These are phyloP conservation scores for Caenorhabditis remanei DNA, from an alignment of 1,140 invertebrate genomes.

Conservation along the genomic window DNA sequence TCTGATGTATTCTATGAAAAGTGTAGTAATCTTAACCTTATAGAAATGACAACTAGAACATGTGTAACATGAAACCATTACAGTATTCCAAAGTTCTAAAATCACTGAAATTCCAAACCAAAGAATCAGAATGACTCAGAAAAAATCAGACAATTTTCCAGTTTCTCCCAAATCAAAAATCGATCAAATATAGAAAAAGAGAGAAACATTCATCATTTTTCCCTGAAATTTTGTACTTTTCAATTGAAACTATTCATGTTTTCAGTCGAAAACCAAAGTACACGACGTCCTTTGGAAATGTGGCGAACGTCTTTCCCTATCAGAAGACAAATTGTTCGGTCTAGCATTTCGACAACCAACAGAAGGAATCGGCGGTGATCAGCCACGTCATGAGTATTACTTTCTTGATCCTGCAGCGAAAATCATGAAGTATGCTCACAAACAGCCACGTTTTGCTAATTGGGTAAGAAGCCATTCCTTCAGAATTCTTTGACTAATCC, in stretches of 20 bases:
- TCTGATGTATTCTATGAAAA: conserved; percentile 25
- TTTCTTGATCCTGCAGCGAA: conserved; percentile 94
- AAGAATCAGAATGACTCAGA: not conserved
- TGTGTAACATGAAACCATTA: not conserved
- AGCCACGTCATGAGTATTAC: conserved; percentile 85
- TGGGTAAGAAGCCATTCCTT: conserved; percentile 83
- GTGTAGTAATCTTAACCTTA: conserved; percentile 25
- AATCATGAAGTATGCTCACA: conserved; percentile 93
- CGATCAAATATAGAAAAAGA: too few relatives aligned
- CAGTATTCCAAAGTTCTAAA: conserved; percentile 68
- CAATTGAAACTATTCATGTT: too few relatives aligned
- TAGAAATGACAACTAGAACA: conserved; percentile 26
- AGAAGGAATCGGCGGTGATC: conserved; percentile 64
- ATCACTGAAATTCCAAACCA: not conserved
- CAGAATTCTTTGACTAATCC: conserved; percentile 5
- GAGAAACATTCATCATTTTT: too few relatives aligned
- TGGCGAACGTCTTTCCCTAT: conserved; percentile 86
- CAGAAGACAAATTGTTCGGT: conserved; percentile 87
- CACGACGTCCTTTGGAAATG: conserved; percentile 87
- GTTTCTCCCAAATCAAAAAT: too few relatives aligned
- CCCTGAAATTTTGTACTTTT: too few relatives aligned
- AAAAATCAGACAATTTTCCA: not conserved
- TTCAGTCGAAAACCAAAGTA: conserved; percentile 86
- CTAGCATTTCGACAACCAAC: conserved; percentile 84
- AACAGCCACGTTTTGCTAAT: conserved; percentile 92